Percentiles rank a stretch among this genome's conserved stretches.
Conservation (phyloP, 2,888 invertebrate species). For the Hypomecis atomaria region DNA sequence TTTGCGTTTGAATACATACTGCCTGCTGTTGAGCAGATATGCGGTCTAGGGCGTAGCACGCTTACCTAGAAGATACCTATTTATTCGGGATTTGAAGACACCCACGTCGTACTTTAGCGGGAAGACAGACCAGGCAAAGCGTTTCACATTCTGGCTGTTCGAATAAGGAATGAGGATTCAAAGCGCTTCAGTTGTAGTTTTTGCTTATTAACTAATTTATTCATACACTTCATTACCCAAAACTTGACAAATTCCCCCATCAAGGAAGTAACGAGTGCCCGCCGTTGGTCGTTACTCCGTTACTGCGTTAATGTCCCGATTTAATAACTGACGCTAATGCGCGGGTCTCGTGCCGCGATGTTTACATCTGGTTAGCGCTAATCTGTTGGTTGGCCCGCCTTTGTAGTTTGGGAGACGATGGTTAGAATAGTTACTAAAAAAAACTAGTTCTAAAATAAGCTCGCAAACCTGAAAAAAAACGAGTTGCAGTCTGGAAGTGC, state of each 20-base stretch:
- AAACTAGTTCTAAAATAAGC: not conserved
- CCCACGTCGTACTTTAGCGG: too few relatives aligned
- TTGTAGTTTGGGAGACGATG: conserved; percentile 30
- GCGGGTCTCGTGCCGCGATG: conserved; percentile 61
- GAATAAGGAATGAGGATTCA: too few relatives aligned
- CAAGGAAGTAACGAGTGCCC: conserved; percentile 8
- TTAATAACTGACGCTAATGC: conserved; percentile 55
- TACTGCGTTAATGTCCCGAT: conserved; percentile 26
- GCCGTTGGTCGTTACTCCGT: conserved; percentile 15
- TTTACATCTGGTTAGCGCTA: conserved; percentile 56
- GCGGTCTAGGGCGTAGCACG: too few relatives aligned
- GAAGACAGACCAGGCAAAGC: too few relatives aligned
- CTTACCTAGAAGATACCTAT: too few relatives aligned
- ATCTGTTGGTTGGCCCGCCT: conserved; percentile 34
- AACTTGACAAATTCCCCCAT: conserved; percentile 18
- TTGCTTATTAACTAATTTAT: not conserved
- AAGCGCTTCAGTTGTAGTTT: too few relatives aligned
- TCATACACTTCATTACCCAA: not conserved
- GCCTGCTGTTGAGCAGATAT: too few relatives aligned
- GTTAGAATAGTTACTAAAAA: not conserved
- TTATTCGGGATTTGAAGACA: too few relatives aligned
- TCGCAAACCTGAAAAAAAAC: not conserved
- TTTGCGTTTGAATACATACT: too few relatives aligned
- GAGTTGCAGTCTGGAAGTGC: too few relatives aligned
- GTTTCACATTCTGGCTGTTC: too few relatives aligned